Conservation (phyloP, 2,888 invertebrate genomes). For the Mesodorylaimus sp. region DNA sequence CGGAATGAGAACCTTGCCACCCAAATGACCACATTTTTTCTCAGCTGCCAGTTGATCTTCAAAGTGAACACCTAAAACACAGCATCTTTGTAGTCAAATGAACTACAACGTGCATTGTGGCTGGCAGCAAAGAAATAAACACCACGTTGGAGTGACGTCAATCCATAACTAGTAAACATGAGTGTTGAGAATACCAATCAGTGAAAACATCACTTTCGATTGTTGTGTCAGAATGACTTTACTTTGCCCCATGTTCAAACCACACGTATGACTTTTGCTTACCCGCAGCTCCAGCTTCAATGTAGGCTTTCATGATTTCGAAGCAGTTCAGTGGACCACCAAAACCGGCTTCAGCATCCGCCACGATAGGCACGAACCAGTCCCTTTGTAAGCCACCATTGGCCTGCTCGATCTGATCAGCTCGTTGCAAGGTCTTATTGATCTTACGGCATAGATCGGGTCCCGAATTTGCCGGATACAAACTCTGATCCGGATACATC, state of each 20-base stretch:
- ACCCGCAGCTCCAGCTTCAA: constrained; percentile 27
- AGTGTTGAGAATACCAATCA: too few relatives aligned
- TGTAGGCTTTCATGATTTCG: constrained; percentile 31
- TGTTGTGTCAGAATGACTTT: too few relatives aligned
- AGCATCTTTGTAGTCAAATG: too few relatives aligned
- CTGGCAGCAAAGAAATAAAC: too few relatives aligned
- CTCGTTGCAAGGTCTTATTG: constrained; percentile 28
- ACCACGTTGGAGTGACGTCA: too few relatives aligned
- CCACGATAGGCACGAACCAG: constrained; percentile 28
- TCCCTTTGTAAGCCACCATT: constrained; percentile 17
- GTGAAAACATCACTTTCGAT: too few relatives aligned
- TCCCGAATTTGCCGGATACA: constrained; percentile 32
- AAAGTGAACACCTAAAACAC: constrained; percentile 25
- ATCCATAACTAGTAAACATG: too few relatives aligned
- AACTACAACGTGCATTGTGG: too few relatives aligned
- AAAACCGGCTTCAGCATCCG: constrained; percentile 33
- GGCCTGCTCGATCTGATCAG: constrained; percentile 25
- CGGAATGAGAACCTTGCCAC: constrained; percentile 31
- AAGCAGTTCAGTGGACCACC: constrained; percentile 32
- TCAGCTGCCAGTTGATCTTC: constrained; percentile 31
- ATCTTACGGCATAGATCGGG: constrained; percentile 28
- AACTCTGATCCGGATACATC: constrained; percentile 32
- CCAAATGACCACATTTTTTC: constrained; percentile 34
- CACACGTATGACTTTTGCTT: too few relatives aligned
- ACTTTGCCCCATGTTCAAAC: too few relatives aligned